Evolutionary conservation across 2,888 invertebrate species (phyloP), one percentile per base, ranked within the genome.

Genomic region (Latheticus oryzae): DNA sequence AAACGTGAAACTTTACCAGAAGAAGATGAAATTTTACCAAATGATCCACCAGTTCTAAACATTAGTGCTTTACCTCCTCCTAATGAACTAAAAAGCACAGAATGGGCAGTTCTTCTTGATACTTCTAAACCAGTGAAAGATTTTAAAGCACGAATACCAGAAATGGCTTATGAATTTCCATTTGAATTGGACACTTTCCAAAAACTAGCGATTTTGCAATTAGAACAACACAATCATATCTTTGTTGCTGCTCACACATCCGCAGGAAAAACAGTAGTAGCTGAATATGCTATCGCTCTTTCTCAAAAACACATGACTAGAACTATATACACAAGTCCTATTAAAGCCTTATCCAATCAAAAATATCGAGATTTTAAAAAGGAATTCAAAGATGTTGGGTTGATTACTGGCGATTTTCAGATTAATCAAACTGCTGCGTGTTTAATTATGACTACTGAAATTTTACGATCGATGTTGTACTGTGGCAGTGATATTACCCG

Each of bases 241-340:
- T 98, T 99, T 78, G 97, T 99, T 0, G 97, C 99, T 0, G 99
- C 99, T 0, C 99, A 99, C 75, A 99, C 99, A 0, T 99, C 99
- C 0, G 99, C 99, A 0, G 95, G 93, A 13, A 99, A 99, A 82
- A 99, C 99, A 0, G 98, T 97, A 0, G 97, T 99, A 0, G 99
- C 99, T 0, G 99, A 99, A 80, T 99, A 99, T 79, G 99, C 99
- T 0, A 96, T 99, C 65, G 98, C 98, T 0, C 83, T 99, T 72
- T 95, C 97, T 0, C 88, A 93, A 71, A 89, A 90, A 65, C 94
- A 97, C 77, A 91, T 92, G 83, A 96, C 96, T 0, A 88, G 93
- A 69, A 86, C 93, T 1, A 92, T 99, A 62, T 99, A 99, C 79
- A 99, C 99, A 0, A 98, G 98, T 0, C 99, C 99, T 0, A 98